These are phyloP conservation scores for Caenorhabditis sp. DNA, from an alignment of 2,888 invertebrate species.

Conservation along the genomic window DNA sequence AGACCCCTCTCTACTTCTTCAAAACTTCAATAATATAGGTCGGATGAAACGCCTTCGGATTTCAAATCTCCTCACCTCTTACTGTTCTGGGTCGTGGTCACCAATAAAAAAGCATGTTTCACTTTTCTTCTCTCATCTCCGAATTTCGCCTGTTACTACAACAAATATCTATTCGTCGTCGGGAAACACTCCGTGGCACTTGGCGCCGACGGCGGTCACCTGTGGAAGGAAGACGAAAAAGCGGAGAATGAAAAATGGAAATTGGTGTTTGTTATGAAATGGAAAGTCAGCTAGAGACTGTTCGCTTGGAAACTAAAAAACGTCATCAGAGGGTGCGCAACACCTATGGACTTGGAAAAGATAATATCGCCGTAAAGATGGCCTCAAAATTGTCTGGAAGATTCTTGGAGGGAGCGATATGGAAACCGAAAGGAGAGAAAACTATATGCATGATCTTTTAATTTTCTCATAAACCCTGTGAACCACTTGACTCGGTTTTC, in stretches of 20 bases:
- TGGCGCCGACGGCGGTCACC: constrained; percentile 45
- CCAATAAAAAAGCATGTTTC: constrained; percentile 62
- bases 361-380: constrained; percentile 47
- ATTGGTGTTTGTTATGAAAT: constrained; percentile 55
- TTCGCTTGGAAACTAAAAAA: constrained; percentile 20
- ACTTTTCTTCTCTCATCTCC: constrained; percentile 43
- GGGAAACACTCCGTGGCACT: constrained; percentile 42
- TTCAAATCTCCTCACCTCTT: constrained; percentile 60
- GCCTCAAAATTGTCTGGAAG: constrained; percentile 55
- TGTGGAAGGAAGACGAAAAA: constrained; percentile 1
- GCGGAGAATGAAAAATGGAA: constrained; percentile 9
- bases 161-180: constrained; percentile 45
- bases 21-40: constrained; percentile 54
- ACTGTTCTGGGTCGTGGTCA: constrained; percentile 61
- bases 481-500: not conserved
- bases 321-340: constrained; percentile 55
- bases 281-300: constrained; percentile 58
- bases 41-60: constrained; percentile 63
- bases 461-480: not conserved
- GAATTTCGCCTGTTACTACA: constrained; percentile 47
- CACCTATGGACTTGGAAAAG: constrained; percentile 12
- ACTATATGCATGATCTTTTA: not conserved
- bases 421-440: not conserved
- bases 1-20: constrained; percentile 1
- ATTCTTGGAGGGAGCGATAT: constrained; percentile 18